These are phyloP conservation scores for Agonum fuliginosum DNA, from an alignment of 2,888 invertebrate genomes.

Conservation along the genomic window DNA sequence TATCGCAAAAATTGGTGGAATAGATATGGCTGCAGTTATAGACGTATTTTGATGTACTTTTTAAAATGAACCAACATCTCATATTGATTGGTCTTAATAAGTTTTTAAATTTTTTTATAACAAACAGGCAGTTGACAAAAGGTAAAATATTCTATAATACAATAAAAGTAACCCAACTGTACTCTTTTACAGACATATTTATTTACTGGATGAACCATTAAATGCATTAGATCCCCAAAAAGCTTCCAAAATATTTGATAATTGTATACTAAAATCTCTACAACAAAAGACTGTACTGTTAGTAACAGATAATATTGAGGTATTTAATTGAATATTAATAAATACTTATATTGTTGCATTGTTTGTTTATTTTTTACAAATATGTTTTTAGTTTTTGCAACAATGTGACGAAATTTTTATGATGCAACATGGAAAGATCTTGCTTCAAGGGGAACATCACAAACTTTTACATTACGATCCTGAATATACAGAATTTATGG, in stretches of 20 bases:
- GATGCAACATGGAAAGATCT: conserved; percentile 75
- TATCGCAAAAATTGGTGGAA: no score
- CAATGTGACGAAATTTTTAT: conserved; percentile 76
- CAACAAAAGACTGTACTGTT: conserved; percentile 76
- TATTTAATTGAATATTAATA: conserved; percentile 76
- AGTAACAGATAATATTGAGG: conserved; percentile 79
- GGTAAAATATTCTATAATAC: no score
- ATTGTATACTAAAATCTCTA: conserved; percentile 74
- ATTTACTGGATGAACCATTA: conserved; percentile 77
- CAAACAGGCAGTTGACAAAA: neutral
- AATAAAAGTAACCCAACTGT: neutral
- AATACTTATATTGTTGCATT: conserved; percentile 77
- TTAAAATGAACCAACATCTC: no score
- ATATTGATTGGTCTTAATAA: no score
- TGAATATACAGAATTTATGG: conserved; percentile 66
- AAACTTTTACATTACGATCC: conserved; percentile 70
- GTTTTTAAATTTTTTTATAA: no score
- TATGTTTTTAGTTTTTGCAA: conserved; percentile 72
- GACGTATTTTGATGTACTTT: no score
- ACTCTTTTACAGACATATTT: conserved; percentile 73
- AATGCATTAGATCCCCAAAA: conserved; percentile 75
- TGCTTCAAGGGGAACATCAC: conserved; percentile 75
- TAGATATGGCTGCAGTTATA: no score
- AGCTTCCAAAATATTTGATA: conserved; percentile 74
- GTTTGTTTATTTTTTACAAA: neutral